Base-by-base conservation (phyloP, 2,113 vertebrate genomes). In the Ammospiza caudacuta region DNA sequence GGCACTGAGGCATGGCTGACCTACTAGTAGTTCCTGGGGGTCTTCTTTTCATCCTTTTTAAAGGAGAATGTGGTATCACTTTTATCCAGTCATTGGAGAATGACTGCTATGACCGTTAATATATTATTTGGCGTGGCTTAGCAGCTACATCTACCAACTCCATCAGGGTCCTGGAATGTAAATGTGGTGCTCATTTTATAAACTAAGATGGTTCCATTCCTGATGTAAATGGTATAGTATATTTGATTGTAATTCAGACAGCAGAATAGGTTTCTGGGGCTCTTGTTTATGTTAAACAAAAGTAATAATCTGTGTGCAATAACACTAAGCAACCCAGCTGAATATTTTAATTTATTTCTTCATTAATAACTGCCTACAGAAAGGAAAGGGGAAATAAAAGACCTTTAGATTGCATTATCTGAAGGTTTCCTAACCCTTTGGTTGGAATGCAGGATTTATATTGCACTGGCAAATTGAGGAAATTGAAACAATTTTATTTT, bases 371-470 rank as follows among this genome's bases (percentile, higher is more conserved):
- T 87, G 25, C 17, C 62, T 4, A 54, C 6, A 72, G 46, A 89
- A 75, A 72, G 33, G 13, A 87, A 74, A 12, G 12, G 8, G 4
- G 6, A 6, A 29, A 29, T 47, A 12, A 16, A 15, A 1, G 1
- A 39, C 17, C 18, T 89, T 39, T 57, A 39, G 22, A 23, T 64
- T 80, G 31, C 18, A 63, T 72, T 90, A 58, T 52, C n/a, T 95
- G 80, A 62, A 67, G 63, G 23, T 84, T 91, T 95, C 89, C 82
- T 97, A 87, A 62, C 66, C 16, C 67, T 95, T 94, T 95, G 75
- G 89, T 89, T 92, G 83, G 95, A 96, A 66, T 59, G 22, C 29
- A 79, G 52, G 20, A 66, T 96, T 70, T 95, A 17, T 90, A 43
- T 87, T 92, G n/a, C 17, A 18, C 9, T 73, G 43, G 9, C 8